Evolutionary conservation across 2,113 vertebrate species (phyloP), one percentile per base, ranked within the genome.

Genomic region (Gadus macrocephalus): DNA sequence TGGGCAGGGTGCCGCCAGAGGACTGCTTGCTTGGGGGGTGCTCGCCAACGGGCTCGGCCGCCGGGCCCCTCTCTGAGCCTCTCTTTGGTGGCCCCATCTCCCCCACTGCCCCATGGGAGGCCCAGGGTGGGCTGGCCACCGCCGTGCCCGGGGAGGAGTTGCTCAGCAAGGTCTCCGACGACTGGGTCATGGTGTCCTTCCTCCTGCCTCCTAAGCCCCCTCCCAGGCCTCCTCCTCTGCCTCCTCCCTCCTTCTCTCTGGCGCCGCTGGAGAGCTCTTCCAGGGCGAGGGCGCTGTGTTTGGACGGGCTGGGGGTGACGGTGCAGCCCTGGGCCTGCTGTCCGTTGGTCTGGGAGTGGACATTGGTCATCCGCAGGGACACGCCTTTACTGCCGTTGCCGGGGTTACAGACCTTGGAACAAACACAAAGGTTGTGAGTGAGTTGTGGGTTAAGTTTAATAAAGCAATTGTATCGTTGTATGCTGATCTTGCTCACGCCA

Each of bases 311-410:
- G 64, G 91, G 95, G 15, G 94, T 89, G 86, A 94, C 79, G 0
- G 74, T 86, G 80, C 94, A 96, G 63, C 94, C 94, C 87, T 95
- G 95, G 0, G 85, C 82, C 71, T 96, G 96, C 22, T 94, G 92
- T 83, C 96, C 95, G 0, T 98, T 98, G 20, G 97, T 97, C 91
- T 98, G 96, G 0, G 96, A 98, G 91, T 98, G 96, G 64, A 97
- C 93, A 4, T 96, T 96, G 89, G 93, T 95, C 91, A 94, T 95
- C 69, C 96, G 94, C 90, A 95, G 85, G 63, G 95, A 89, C 27
- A 88, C 83, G 1, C 88, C 86, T 79, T 89, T 89, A 1, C 77
- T 72, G 0, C 83, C 81, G 2, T 85, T 93, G 0, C 95, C 93
- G 38, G 85, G 92, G 88, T 97, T 98, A 28, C 97, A 99, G 82